Evolutionary conservation across 2,113 vertebrate genomes (phyloP).

Genomic region (Cephalopholis sonnerati): DNA sequence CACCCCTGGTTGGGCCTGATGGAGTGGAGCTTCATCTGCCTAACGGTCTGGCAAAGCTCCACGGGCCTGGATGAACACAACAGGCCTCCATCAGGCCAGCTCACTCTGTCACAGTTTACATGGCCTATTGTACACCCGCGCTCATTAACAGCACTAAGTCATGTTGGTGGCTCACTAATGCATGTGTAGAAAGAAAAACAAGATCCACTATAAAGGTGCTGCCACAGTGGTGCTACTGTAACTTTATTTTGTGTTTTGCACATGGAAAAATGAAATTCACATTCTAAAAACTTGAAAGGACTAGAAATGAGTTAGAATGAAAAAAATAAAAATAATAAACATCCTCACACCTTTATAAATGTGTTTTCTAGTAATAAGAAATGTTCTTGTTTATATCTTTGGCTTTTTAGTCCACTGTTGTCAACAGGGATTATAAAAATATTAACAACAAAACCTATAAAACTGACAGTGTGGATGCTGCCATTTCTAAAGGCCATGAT

Average conservation of each 20-base stretch:
- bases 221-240: slow-evolving; percentile 48
- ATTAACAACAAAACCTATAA: slow-evolving; percentile 33
- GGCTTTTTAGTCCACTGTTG: slow-evolving; percentile 51
- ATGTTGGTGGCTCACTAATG: slow-evolving; percentile 64
- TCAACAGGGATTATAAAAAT: slow-evolving; percentile 34
- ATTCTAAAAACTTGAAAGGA: slow-evolving; percentile 35
- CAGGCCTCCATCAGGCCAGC: slow-evolving; percentile 73
- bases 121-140: slow-evolving; percentile 73
- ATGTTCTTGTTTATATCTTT: slow-evolving; percentile 54
- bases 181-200: slow-evolving; percentile 66
- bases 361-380: slow-evolving; percentile 30
- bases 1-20: slow-evolving; percentile 84
- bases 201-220: slow-evolving; percentile 30
- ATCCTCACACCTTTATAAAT: slow-evolving; percentile 9
- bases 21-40: slow-evolving; percentile 87
- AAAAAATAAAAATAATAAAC: slow-evolving; percentile 32
- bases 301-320: slow-evolving; percentile 15
- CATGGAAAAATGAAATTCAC: slow-evolving; percentile 49
- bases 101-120: slow-evolving; percentile 68
- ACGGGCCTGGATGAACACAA: slow-evolving; percentile 72
- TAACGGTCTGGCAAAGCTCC: slow-evolving; percentile 86
- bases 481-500: slow-evolving; percentile 41
- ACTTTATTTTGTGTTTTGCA: slow-evolving; percentile 65
- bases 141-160: slow-evolving; percentile 81
- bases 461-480: slow-evolving; percentile 18